A percentile compares a stretch with the other conserved stretches of the same genome.
Conservation (phyloP, 2,888 invertebrate species). For the Kuschelorhynchus macadamiae region DNA sequence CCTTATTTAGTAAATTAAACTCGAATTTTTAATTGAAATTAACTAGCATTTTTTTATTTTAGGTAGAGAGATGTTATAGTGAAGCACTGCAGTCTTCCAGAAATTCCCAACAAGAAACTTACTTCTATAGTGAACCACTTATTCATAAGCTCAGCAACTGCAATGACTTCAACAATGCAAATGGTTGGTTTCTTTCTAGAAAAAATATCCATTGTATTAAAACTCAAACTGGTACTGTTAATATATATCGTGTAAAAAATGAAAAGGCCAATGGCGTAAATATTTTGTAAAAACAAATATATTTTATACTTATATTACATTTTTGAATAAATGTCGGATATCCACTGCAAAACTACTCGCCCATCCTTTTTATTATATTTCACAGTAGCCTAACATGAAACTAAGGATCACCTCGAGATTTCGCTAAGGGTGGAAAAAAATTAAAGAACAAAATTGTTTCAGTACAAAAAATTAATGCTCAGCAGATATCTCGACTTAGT, state of each 20-base stretch:
- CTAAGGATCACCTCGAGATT: too few relatives aligned
- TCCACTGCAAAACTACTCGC: too few relatives aligned
- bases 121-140: constrained; percentile 32
- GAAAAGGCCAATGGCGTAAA: constrained; percentile 1
- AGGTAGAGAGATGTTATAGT: constrained; percentile 30
- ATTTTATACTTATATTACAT: too few relatives aligned
- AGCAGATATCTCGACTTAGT: too few relatives aligned
- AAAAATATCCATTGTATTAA: constrained; percentile 8
- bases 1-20: too few relatives aligned
- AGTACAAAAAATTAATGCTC: too few relatives aligned
- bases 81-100: constrained; percentile 25
- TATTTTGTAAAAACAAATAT: constrained; percentile 11
- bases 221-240: constrained; percentile 11
- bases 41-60: background rate
- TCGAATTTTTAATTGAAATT: too few relatives aligned
- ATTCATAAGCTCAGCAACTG: constrained; percentile 1
- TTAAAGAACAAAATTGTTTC: too few relatives aligned
- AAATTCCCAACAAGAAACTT: constrained; percentile 16
- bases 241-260: constrained; percentile 21
- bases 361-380: too few relatives aligned
- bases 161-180: constrained; percentile 8
- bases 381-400: too few relatives aligned
- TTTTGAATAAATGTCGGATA: background rate
- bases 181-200: background rate
- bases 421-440: too few relatives aligned